Conservation (phyloP, 2,888 invertebrate genomes). For the Nebria salina region DNA sequence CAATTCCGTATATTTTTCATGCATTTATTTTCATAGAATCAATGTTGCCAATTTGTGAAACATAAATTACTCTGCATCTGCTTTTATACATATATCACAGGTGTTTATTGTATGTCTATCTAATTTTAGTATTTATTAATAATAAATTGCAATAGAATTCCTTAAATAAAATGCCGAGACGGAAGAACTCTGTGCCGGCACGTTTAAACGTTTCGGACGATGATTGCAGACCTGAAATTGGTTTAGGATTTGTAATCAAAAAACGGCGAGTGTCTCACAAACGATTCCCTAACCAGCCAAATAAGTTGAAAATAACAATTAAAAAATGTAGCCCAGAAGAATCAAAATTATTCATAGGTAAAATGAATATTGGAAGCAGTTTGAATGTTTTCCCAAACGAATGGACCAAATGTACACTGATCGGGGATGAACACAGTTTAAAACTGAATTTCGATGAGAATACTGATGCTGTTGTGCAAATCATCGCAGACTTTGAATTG, state of each 20-base stretch:
- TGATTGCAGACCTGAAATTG: slow-evolving; percentile 23
- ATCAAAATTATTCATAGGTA: slow-evolving; percentile 50
- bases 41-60: too few relatives aligned
- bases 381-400: slow-evolving; percentile 54
- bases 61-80: too few relatives aligned
- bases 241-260: slow-evolving; percentile 7
- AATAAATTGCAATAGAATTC: background rate
- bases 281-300: background rate
- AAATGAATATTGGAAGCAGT: slow-evolving; percentile 55
- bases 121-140: background rate
- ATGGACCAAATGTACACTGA: slow-evolving; percentile 53
- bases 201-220: background rate
- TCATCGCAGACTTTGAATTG: slow-evolving; percentile 51
- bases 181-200: slow-evolving; percentile 22
- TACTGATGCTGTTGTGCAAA: slow-evolving; percentile 50
- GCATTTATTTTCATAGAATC: too few relatives aligned
- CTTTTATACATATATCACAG: too few relatives aligned
- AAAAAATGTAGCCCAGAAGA: slow-evolving; percentile 20
- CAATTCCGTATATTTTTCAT: background rate
- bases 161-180: slow-evolving; percentile 25
- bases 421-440: slow-evolving; percentile 42
- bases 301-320: background rate
- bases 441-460: slow-evolving; percentile 42
- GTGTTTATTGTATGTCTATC: background rate
- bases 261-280: background rate